Conservation (phyloP, 30 jellyfish, hydroid and myxozoan species). For the Phacellophora camtschatica region DNA sequence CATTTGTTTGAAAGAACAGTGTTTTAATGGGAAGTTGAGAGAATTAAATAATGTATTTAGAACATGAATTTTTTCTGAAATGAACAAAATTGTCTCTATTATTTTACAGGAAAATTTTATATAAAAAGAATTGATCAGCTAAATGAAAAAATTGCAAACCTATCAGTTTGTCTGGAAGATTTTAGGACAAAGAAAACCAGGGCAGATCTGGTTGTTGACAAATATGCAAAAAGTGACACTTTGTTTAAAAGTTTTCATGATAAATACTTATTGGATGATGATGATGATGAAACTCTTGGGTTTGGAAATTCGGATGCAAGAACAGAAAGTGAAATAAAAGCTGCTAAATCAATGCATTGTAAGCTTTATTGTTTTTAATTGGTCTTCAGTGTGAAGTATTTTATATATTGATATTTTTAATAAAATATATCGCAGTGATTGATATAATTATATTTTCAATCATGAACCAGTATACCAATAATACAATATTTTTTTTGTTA, state of each 20-base stretch:
- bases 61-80: not conserved
- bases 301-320: not conserved
- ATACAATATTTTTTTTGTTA: no score
- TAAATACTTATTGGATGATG: slow-evolving; percentile 13
- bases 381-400: no score
- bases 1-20: no score
- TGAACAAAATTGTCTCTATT: not conserved
- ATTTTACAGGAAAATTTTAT: slow-evolving; percentile 2
- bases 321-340: not conserved
- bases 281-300: not conserved
- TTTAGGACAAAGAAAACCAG: not conserved
- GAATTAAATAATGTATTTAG: no score
- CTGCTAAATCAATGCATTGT: not conserved
- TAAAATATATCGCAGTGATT: no score
- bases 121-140: slow-evolving; percentile 49
- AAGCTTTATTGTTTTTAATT: no score
- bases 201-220: slow-evolving; percentile 7
- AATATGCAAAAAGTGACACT: not conserved
- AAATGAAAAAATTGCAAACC: slow-evolving; percentile 33
- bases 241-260: not conserved
- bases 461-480: no score
- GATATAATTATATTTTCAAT: no score
- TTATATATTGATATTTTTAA: no score
- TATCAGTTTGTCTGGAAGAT: slow-evolving; percentile 40
- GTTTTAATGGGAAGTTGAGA: no score